Evolutionary conservation across 1,140 invertebrate species (phyloP).

Genomic region (Idris sp.): DNA sequence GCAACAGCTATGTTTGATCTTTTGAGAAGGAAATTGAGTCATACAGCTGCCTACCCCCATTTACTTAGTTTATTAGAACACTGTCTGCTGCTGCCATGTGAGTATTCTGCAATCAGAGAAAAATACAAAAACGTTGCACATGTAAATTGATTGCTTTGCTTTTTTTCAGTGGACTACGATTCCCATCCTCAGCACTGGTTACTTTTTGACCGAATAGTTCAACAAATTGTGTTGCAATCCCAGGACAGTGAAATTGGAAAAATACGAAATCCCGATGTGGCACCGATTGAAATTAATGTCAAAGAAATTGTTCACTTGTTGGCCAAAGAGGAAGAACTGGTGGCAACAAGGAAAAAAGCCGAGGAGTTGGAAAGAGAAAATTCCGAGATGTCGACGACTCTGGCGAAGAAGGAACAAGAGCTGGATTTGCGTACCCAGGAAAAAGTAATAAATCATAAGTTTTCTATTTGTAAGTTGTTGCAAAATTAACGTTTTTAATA

Average conservation of each 20-base stretch:
- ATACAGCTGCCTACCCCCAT: conserved; percentile 95
- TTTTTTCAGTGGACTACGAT: conserved; percentile 83
- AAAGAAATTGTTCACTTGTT: conserved; percentile 93
- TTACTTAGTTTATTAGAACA: conserved; percentile 95
- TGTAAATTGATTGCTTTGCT: background rate
- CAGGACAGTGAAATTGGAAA: conserved; percentile 81
- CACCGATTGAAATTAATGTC: conserved; percentile 93
- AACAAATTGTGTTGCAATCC: conserved; percentile 94
- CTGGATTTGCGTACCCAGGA: conserved; percentile 92
- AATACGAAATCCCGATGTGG: conserved; percentile 88
- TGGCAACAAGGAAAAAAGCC: conserved; percentile 90
- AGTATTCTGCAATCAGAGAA: no score
- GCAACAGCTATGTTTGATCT: conserved; percentile 96
- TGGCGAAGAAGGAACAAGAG: conserved; percentile 96
- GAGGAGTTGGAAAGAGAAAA: conserved; percentile 94
- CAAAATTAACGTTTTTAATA: no score
- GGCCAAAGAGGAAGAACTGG: conserved; percentile 95
- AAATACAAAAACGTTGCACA: background rate
- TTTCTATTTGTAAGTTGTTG: no score
- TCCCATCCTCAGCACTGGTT: conserved; percentile 94
- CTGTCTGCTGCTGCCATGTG: conserved; percentile 92
- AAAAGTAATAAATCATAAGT: no score
- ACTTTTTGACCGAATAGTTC: conserved; percentile 95
- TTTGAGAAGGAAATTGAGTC: conserved; percentile 91
- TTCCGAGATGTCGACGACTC: conserved; percentile 88